Base-by-base conservation (phyloP, 1,140 invertebrate genomes). In the Euwallacea fornicatus region DNA sequence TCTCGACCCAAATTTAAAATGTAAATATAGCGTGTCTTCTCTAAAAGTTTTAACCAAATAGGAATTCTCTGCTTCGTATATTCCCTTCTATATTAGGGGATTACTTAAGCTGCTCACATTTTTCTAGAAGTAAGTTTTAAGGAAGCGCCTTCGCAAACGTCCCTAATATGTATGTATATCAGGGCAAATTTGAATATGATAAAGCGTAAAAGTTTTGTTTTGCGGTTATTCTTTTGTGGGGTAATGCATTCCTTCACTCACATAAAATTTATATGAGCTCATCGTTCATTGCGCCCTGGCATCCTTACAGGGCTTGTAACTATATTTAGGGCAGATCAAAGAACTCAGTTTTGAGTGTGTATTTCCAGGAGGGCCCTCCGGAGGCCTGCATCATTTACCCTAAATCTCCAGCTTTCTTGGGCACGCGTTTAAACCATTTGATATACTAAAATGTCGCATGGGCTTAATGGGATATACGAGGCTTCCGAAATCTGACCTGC, bases 21-120 rank as follows among this genome's bases (percentile, higher is more conserved):
- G 50, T 42, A 66, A 66, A 66, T 55, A 55, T 66, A 55, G 63
- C 63, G 50, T 55, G 50, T 47, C 7, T 7, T 55, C 46, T 43
- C 47, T 55, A 54, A 66, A 66, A 66, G 16, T 66, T 66, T 66
- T 66, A 66, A 11, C 63, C 15, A 66, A 66, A 66, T 66, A 55
- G 63, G 55, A 66, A 66, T 66, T 66, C 47, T n/a, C 41, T 41
- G 9, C 16, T n/a, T 16, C 50, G 60, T 46, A 47, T 16, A 46
- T 63, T 63, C 15, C 42, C 42, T 63, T 63, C 47, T 46, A 46
- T 46, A 47, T 46, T 50, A 13, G 10, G 33, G 15, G 7, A 58
- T 15, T 58, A 58, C 13, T 11, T 16, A 58, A 58, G 55, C 33
- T 58, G 6, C 8, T 7, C 10, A 21, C 55, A 8, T 58, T 58